Percentiles rank a stretch among this genome's conserved stretches.
These are phyloP conservation scores for Pantelozetes paolii DNA, from an alignment of 2,888 invertebrate species.

Conservation along the genomic window DNA sequence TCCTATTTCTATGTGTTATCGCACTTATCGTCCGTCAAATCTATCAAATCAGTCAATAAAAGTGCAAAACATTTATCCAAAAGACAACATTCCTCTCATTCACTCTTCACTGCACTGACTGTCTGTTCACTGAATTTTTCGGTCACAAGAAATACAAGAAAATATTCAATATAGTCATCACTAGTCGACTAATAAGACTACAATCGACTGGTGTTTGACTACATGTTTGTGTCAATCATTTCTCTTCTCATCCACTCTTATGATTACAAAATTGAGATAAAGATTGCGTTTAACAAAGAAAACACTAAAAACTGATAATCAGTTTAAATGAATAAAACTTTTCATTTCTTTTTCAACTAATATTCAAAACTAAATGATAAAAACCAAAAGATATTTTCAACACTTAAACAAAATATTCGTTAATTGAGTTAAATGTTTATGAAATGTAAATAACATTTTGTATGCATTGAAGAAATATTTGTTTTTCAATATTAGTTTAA, in stretches of 20 bases:
- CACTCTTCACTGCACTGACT: background rate
- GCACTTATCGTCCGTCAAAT: background rate
- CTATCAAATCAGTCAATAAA: background rate
- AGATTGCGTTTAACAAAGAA: background rate
- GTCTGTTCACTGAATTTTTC: background rate
- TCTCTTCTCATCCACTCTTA: too few relatives aligned
- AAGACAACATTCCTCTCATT: background rate
- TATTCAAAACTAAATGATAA: too few relatives aligned
- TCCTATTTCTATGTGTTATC: background rate
- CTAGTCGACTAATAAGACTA: background rate
- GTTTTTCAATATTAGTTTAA: too few relatives aligned
- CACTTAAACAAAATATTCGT: too few relatives aligned
- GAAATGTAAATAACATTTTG: too few relatives aligned
- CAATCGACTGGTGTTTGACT: background rate
- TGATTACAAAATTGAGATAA: too few relatives aligned
- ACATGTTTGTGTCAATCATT: constrained; percentile 14
- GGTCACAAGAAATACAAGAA: background rate
- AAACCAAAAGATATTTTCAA: too few relatives aligned
- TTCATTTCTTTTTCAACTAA: too few relatives aligned
- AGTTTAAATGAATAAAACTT: too few relatives aligned
- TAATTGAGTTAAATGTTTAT: too few relatives aligned
- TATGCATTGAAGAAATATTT: too few relatives aligned
- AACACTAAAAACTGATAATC: too few relatives aligned
- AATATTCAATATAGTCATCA: constrained; percentile 1
- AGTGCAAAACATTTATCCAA: background rate